Base-by-base conservation (phyloP, 2,888 invertebrate species). In the Chaetogeoica ovagalla region DNA sequence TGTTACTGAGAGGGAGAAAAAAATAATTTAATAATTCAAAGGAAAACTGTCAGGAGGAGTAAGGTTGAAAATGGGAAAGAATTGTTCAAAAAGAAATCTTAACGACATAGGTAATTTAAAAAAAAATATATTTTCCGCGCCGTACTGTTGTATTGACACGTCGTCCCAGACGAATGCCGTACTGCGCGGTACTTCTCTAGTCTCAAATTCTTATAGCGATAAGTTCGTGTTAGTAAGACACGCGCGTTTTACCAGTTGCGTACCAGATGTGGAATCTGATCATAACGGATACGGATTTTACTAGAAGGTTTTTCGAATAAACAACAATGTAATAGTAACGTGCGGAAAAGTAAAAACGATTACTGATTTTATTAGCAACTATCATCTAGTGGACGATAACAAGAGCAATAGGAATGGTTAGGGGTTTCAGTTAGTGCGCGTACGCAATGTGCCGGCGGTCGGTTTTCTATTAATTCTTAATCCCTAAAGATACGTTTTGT, bases 391-490 rank as follows among this genome's bases (percentile, higher is more conserved):
- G 48, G 15, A 39, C 39, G 6, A 48, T 11, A 11, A 48, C 48
- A 9, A 3, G 3, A 48, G 11, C 48, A 11, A 11, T 48, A 9
- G 48, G 15, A 48, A 48, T n/a, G 13, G 11, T 30, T 30, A 30
- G 48, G 11, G n/a, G n/a, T n/a, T 9, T 48, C 9, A 48, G 11
- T 48, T 15, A 30, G 48, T n/a, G n/a, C n/a, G 3, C 59, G 43
- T 21, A 21, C 39, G 15, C 23, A 39, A 39, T 30, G 30, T 4
- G 30, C 2, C 4, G 30, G 30, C 2, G 59, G 59, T 39, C 30
- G 48, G n/a, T 72, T 63, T 11, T 62, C 52, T 73, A 63, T 73
- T 48, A 62, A 62, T 73, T 62, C 7, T 13, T 52, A 52, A 73
- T 52, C 15, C 15, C 52, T 4, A 37, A 21, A 37, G 68, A 1